Evolutionary conservation across 2,888 invertebrate genomes (phyloP).

Genomic region (Trachelus stipa): DNA sequence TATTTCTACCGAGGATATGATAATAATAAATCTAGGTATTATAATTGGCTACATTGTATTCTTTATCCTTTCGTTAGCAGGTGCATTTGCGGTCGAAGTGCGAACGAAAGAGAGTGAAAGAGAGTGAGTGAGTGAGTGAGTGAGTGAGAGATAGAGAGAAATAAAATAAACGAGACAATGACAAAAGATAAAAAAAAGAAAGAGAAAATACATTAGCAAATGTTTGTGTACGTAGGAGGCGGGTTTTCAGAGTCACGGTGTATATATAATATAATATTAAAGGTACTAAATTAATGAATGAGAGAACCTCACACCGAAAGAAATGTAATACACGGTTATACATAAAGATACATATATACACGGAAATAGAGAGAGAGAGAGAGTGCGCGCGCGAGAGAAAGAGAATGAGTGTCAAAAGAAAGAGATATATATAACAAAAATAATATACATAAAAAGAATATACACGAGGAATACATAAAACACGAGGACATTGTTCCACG

Average conservation of each 20-base stretch:
- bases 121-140: constrained; percentile 2
- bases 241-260: constrained; percentile 40
- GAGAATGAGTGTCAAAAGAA: no score
- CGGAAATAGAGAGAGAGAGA: no score
- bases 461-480: constrained; percentile 35
- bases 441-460: constrained; percentile 19
- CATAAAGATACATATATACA: no score
- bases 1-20: constrained; percentile 50
- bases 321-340: no score
- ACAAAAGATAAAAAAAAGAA: constrained; percentile 18
- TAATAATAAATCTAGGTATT: constrained; percentile 51
- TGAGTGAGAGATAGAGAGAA: constrained; percentile 18
- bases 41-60: constrained; percentile 50
- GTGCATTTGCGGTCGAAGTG: constrained; percentile 39
- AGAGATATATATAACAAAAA: constrained; percentile 26
- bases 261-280: constrained; percentile 59
- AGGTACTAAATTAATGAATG: constrained; percentile 56
- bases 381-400: constrained; percentile 27
- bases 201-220: constrained; percentile 14
- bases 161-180: constrained; percentile 17
- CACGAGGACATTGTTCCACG: constrained; percentile 22
- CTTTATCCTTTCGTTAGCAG: constrained; percentile 44
- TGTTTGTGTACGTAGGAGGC: constrained; percentile 24
- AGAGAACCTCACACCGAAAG: constrained; percentile 30
- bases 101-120: constrained; percentile 25